phyloP scores from a whole-genome alignment of 2,888 invertebrate species.

The Zelleria hepariella region DNA sequence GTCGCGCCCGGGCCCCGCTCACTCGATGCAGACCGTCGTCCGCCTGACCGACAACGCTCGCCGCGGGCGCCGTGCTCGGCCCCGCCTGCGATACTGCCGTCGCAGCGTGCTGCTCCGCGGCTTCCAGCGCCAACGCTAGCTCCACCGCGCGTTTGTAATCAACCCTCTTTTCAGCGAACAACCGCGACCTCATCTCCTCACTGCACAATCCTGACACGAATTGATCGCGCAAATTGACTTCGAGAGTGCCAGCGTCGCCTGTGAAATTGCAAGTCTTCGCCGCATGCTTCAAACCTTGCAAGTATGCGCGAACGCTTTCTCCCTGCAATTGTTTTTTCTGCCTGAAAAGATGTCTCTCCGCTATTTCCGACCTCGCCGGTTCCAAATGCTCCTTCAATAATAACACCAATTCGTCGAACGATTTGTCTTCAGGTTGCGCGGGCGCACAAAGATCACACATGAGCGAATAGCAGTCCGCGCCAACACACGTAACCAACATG shows the following conservation, averaged over 20 bases:
- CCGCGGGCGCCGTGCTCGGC: neutral
- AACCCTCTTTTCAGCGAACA: neutral
- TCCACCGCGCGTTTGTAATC: neutral
- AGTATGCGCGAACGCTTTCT: neutral
- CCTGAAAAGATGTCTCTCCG: constrained; percentile 1
- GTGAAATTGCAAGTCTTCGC: neutral
- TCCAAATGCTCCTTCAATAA: neutral
- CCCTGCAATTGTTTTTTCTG: neutral
- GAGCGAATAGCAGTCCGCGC: neutral
- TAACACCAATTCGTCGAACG: neutral
- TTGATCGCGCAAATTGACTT: neutral
- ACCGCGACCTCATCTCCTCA: neutral
- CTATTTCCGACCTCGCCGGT: constrained; percentile 1
- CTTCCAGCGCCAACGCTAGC: neutral
- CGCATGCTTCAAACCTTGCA: neutral
- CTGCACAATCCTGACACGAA: neutral
- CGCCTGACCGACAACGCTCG: neutral
- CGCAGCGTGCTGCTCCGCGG: neutral
- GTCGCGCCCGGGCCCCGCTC: neutral
- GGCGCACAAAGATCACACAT: neutral
- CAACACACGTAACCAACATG: no score
- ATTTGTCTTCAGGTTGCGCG: neutral
- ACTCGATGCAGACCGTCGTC: neutral
- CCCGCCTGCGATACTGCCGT: neutral
- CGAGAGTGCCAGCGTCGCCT: neutral